Base-by-base conservation (phyloP, 2,888 invertebrate genomes). In the Steromphala cineraria region DNA sequence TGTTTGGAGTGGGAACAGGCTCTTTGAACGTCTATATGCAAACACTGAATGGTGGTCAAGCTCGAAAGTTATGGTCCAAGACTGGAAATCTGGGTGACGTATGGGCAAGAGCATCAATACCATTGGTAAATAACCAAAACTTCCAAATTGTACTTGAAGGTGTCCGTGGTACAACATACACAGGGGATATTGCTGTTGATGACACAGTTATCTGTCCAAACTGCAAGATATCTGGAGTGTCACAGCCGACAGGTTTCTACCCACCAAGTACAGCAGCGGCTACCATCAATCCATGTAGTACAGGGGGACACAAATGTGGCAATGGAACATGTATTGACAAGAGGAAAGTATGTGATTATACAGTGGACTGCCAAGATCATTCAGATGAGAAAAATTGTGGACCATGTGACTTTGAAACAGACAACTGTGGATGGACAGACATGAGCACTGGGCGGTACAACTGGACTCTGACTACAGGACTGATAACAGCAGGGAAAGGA, bases 171-270 rank as follows among this genome's bases (percentile, higher is more conserved):
- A 75, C 74, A 7, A 83, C 86, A 2, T 82, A 78, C 67, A 79
- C 71, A 15, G 87, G 92, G 31, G 90, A 91, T 79, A 90, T 93
- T 46, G 92, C 90, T 53, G 67, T 93, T n/a, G 93, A 93, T 86
- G 93, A 93, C 82, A 85, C 89, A 8, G 83, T 88, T 0, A 88
- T 93, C 79, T 85, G 88, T 53, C 53, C 86, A 17, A 90, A 87
- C 21, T 92, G 92, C 83, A 80, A 79, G 7, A 79, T 83, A 24
- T 75, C 84, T n/a, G 84, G 83, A 21, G 78, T 81, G 4, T 79
- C 86, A 3, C 86, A 90, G 62, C 86, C 89, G 10, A 82, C 87
- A 15, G 80, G 84, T 7, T 82, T 84, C 53, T 87, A 88, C 19
- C 76, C 87, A 15, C 88, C 88, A 46, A 85, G 89, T 53, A 85